Evolutionary conservation across 2,113 vertebrate species (phyloP).

Genomic region (Podilymbus podiceps): DNA sequence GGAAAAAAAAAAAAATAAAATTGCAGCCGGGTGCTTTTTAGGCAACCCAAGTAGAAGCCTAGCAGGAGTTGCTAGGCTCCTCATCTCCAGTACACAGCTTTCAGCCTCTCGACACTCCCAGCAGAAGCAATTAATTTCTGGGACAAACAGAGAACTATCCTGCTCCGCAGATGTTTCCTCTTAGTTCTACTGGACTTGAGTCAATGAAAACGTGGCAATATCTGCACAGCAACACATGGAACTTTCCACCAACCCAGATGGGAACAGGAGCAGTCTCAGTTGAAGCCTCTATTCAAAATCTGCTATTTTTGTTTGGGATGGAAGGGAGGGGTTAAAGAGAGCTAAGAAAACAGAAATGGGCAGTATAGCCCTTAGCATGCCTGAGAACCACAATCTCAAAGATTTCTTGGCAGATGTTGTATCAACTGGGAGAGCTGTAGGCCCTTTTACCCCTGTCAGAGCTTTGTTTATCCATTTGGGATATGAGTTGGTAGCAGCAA

Average conservation of each 20-base stretch:
- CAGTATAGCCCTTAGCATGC: background rate
- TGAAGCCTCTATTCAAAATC: constrained; percentile 3
- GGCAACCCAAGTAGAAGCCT: background rate
- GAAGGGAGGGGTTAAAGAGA: constrained; percentile 29
- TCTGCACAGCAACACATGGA: constrained; percentile 55
- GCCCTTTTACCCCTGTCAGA: constrained; percentile 1
- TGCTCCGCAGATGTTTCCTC: constrained; percentile 73
- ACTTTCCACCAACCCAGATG: constrained; percentile 57
- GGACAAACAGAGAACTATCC: constrained; percentile 64
- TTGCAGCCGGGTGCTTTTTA: background rate
- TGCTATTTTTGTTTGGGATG: constrained; percentile 21
- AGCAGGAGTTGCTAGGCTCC: background rate
- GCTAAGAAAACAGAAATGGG: constrained; percentile 15
- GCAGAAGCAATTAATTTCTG: constrained; percentile 60
- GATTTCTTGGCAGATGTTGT: constrained; percentile 3
- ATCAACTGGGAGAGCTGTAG: background rate
- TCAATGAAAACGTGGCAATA: constrained; percentile 78
- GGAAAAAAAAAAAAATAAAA: background rate
- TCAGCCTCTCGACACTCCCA: background rate
- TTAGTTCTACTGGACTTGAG: constrained; percentile 51
- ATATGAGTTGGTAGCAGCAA: background rate
- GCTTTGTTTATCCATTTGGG: constrained; percentile 1
- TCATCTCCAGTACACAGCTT: background rate
- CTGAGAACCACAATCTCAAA: constrained; percentile 20
- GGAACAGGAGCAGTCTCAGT: background rate